Conservation (phyloP, 1,140 invertebrate genomes). For the Mya arenaria region DNA sequence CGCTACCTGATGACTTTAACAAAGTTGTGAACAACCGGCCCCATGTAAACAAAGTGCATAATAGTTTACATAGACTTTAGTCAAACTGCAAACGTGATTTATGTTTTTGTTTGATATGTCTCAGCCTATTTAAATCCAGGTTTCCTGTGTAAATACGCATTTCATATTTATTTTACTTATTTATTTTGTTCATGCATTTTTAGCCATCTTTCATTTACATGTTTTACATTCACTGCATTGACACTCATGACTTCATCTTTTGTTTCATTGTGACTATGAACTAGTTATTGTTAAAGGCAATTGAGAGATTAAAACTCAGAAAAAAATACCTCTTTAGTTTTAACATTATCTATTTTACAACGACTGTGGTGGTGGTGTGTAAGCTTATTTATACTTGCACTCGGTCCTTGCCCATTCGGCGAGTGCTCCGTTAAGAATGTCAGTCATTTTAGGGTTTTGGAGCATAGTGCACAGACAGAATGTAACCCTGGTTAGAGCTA, state of each 20-base stretch:
- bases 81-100: background rate
- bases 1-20: background rate
- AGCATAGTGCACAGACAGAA: too few relatives aligned
- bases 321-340: too few relatives aligned
- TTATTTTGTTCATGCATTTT: background rate
- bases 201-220: background rate
- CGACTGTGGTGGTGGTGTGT: too few relatives aligned
- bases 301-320: background rate
- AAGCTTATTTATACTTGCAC: too few relatives aligned
- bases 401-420: too few relatives aligned
- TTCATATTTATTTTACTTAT: background rate
- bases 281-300: slow-evolving; percentile 2
- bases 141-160: slow-evolving; percentile 5
- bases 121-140: background rate
- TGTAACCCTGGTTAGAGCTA: too few relatives aligned
- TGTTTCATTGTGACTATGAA: background rate
- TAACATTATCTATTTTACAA: too few relatives aligned
- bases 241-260: background rate
- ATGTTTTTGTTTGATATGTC: background rate
- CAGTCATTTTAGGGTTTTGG: too few relatives aligned
- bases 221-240: too few relatives aligned
- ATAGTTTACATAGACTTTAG: background rate
- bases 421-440: too few relatives aligned
- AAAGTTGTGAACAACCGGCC: background rate
- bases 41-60: background rate